Conservation (phyloP, 2,888 invertebrate species). For the Clivina fossor region DNA sequence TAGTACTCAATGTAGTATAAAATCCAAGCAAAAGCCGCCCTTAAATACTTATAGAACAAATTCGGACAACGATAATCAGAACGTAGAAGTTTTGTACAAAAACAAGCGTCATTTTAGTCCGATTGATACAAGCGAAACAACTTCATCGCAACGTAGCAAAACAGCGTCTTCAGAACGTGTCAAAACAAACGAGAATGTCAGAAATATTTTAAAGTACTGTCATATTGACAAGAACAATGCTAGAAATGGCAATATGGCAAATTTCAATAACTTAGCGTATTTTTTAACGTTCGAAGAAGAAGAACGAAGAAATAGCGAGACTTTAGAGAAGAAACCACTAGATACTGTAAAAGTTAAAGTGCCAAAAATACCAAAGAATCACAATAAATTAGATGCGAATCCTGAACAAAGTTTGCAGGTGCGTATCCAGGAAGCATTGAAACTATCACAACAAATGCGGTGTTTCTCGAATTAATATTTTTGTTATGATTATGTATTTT, state of each 20-base stretch:
- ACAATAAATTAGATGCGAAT: neutral
- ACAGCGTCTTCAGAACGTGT: too few relatives aligned
- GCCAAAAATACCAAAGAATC: slow-evolving; percentile 29
- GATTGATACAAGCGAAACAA: too few relatives aligned
- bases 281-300: slow-evolving; percentile 25
- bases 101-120: slow-evolving; percentile 1
- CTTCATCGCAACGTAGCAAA: too few relatives aligned
- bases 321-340: slow-evolving; percentile 2
- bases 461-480: too few relatives aligned
- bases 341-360: slow-evolving; percentile 36
- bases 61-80: neutral
- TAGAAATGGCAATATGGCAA: neutral
- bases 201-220: too few relatives aligned
- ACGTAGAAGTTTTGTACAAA: slow-evolving; percentile 11
- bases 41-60: neutral
- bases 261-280: slow-evolving; percentile 11
- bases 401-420: neutral
- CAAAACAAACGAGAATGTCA: too few relatives aligned
- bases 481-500: too few relatives aligned
- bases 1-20: slow-evolving; percentile 14
- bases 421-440: too few relatives aligned
- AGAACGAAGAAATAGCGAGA: neutral
- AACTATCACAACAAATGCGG: too few relatives aligned
- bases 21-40: slow-evolving; percentile 5
- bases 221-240: too few relatives aligned